phyloP scores from a whole-genome alignment of 2,888 invertebrate genomes.

The Syritta pipiens region DNA sequence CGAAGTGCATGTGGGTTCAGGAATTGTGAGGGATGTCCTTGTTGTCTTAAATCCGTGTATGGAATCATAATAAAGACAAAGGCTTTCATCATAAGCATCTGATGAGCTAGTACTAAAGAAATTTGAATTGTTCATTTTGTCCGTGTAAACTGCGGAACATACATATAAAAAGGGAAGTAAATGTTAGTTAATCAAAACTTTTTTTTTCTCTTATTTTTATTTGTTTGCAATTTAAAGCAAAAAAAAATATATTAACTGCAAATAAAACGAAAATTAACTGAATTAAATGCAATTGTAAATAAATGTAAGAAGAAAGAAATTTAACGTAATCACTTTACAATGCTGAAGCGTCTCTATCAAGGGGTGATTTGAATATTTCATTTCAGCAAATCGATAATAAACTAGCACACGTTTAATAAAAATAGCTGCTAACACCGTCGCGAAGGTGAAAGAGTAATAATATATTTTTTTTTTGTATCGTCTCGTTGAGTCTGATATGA shows the following conservation, averaged over 20 bases:
- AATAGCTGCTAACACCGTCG: too few relatives aligned
- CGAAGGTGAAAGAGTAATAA: too few relatives aligned
- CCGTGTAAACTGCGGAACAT: constrained; percentile 48
- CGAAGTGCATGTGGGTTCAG: constrained; percentile 40
- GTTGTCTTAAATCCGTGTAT: constrained; percentile 45
- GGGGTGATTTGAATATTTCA: too few relatives aligned
- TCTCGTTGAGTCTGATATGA: too few relatives aligned
- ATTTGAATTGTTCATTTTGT: constrained; percentile 54
- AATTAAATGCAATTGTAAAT: background rate
- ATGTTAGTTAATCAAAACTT: constrained; percentile 33
- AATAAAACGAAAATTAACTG: background rate
- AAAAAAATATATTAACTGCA: background rate
- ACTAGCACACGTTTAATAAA: too few relatives aligned
- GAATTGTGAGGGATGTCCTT: constrained; percentile 51
- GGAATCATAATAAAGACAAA: constrained; percentile 50
- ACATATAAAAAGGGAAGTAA: constrained; percentile 45
- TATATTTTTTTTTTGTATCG: too few relatives aligned
- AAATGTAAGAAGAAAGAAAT: background rate
- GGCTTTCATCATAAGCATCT: constrained; percentile 47
- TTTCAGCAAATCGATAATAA: too few relatives aligned
- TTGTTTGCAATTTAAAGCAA: constrained; percentile 1
- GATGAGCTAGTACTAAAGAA: constrained; percentile 46
- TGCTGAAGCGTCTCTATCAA: too few relatives aligned
- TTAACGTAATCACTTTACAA: too few relatives aligned
- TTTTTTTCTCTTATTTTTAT: background rate